Evolutionary conservation across 2,888 invertebrate genomes (phyloP).

Genomic region (Phalera bucephala): DNA sequence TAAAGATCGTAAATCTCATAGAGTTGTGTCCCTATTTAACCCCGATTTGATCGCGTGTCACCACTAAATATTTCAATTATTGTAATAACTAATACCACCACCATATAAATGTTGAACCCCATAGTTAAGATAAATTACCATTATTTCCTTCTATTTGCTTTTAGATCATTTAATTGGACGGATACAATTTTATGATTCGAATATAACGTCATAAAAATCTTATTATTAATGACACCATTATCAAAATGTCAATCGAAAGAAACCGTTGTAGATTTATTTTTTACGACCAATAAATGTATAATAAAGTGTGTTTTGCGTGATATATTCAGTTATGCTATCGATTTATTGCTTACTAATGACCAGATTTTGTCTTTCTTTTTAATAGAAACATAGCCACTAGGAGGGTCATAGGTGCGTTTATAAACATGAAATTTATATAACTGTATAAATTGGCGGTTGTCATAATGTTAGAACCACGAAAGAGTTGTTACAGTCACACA

Average conservation of each 20-base stretch:
- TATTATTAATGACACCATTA: not conserved
- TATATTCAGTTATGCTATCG: conserved; percentile 21
- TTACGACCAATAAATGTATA: conserved; percentile 8
- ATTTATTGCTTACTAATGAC: conserved; percentile 22
- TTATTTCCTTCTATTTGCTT: conserved; percentile 30
- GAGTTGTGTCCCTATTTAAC: conserved; percentile 45
- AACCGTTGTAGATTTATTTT: not conserved
- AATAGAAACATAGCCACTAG: too few species aligned
- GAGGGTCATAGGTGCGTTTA: too few species aligned
- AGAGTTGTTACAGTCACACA: too few species aligned
- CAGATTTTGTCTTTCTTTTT: not conserved
- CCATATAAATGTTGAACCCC: conserved; percentile 40
- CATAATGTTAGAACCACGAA: conserved; percentile 9
- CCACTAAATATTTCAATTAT: conserved; percentile 71
- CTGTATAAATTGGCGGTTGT: conserved; percentile 1
- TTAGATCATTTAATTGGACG: conserved; percentile 21
- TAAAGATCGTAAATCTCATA: conserved; percentile 40
- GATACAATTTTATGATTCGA: conserved; percentile 5
- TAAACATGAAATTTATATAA: too few species aligned
- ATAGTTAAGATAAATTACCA: conserved; percentile 34
- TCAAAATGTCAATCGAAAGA: not conserved
- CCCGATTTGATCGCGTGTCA: conserved; percentile 54
- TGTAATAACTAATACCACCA: conserved; percentile 63
- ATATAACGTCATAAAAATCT: not conserved
- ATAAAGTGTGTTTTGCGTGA: conserved; percentile 10